phyloP scores from a whole-genome alignment of 2,888 invertebrate genomes.

The Drosophila subsilvestris region DNA sequence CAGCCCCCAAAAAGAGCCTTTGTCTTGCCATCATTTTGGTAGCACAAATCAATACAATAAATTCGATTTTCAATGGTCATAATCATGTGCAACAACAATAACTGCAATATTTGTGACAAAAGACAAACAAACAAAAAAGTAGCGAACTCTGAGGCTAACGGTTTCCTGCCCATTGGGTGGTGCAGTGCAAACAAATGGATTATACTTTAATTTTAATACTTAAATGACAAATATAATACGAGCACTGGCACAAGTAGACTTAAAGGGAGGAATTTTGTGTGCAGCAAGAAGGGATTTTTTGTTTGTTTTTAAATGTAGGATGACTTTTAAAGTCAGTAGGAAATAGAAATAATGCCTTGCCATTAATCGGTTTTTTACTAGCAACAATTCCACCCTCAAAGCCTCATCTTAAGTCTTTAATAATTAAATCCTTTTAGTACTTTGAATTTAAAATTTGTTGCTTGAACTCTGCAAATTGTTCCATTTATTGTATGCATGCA shows the following conservation, averaged over 20 bases:
- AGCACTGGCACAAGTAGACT: too few relatives aligned
- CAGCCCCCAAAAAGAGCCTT: slow-evolving; percentile 19
- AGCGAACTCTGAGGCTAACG: slow-evolving; percentile 57
- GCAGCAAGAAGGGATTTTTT: too few relatives aligned
- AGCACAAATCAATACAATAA: slow-evolving; percentile 75
- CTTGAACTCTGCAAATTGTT: neutral
- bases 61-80: slow-evolving; percentile 52
- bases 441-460: neutral
- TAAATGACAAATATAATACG: too few relatives aligned
- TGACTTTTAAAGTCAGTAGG: too few relatives aligned
- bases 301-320: too few relatives aligned
- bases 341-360: too few relatives aligned
- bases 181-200: slow-evolving; percentile 26
- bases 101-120: slow-evolving; percentile 59
- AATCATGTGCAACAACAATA: slow-evolving; percentile 51
- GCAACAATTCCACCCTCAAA: too few relatives aligned
- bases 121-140: neutral
- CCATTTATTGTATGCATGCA: neutral
- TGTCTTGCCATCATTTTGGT: slow-evolving; percentile 69
- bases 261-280: too few relatives aligned
- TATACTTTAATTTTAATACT: neutral
- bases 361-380: too few relatives aligned
- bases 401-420: too few relatives aligned
- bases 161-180: slow-evolving; percentile 36
- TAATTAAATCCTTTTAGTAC: neutral